phyloP scores from a whole-genome alignment of 2,797 vertebrate species.

The Chrosomus eos region DNA sequence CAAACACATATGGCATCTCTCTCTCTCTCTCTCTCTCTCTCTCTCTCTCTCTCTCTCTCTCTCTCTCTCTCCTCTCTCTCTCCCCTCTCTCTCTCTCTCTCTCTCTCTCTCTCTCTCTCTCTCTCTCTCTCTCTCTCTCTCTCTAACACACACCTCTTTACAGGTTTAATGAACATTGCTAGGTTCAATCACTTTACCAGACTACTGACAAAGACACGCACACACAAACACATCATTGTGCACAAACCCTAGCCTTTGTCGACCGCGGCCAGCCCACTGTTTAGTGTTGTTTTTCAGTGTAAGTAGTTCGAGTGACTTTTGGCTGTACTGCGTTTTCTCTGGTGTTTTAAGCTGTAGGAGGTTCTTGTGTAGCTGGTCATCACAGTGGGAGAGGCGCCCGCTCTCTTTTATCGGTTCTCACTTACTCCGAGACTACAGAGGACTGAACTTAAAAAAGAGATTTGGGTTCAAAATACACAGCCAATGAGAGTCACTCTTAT shows the following conservation, averaged over 20 bases:
- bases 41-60: conserved; percentile 29
- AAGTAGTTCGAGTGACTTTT: conserved; percentile 67
- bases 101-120: conserved; percentile 29
- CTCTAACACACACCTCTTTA: too few species aligned
- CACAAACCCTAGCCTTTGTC: conserved; percentile 25
- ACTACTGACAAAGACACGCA: conserved; percentile 61
- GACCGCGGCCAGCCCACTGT: conserved; percentile 9
- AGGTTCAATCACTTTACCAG: conserved; percentile 81
- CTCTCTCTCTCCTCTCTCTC: conserved; percentile 29
- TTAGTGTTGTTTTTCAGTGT: conserved; percentile 43
- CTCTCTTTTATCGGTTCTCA: conserved; percentile 48
- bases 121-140: conserved; percentile 32
- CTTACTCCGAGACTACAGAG: not conserved
- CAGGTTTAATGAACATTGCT: conserved; percentile 81
- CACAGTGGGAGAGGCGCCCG: conserved; percentile 13
- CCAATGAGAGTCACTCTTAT: not conserved
- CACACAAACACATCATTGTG: conserved; percentile 24
- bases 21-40: conserved; percentile 38
- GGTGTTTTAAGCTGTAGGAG: conserved; percentile 47
- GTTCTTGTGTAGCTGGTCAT: conserved; percentile 42
- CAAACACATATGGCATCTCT: conserved; percentile 29
- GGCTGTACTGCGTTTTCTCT: conserved; percentile 6
- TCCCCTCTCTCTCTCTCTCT: conserved; percentile 33
- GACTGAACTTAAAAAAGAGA: not conserved
- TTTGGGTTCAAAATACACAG: not conserved